Base-by-base conservation (phyloP, 2,113 vertebrate genomes). In the Halcyon malimbica region DNA sequence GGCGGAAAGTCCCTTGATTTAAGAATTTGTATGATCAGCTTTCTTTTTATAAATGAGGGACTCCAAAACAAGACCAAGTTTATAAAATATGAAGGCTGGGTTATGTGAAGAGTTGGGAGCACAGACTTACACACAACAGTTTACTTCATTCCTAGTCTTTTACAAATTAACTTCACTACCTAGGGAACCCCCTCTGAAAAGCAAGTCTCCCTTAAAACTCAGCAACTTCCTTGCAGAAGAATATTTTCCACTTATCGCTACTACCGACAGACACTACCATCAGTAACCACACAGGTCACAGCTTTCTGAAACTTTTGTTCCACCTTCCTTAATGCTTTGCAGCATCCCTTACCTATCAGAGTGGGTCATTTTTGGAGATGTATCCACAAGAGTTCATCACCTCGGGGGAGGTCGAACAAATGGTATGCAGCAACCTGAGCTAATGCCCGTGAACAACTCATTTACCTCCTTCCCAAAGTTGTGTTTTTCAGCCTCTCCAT, bases 111-210 rank as follows among this genome's bases (percentile, higher is more conserved):
- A 65, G 37, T 2, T 10, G 1, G 33, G 33, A 90, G 44, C 53
- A 46, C 26, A 51, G 71, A 21, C 14, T 44, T 1, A 68, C 0
- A 68, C 0, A 3, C 12, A 53, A 5, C 6, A 41, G 25, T 12
- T 69, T 50, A 25, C 33, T 29, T 41, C 5, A 57, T 13, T 73
- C 79, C 51, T 25, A 44, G 46, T 16, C 70, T 57, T 85, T 44
- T n/a, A 31, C 68, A 64, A 62, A 53, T 33, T 59, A 31, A 64
- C 41, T 87, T 48, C n/a, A 56, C 44, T 42, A 65, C 25, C 63
- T 12, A 91, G 57, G 10, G 83, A 96, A 86, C 23, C 31, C 33
- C 50, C 74, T 89, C 79, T 63, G 70, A 73, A 79, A 71, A 77
- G 35, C 33, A 83, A 13, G 46, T 46, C 46, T 46, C 9, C 85